A percentile compares a stretch with the other conserved stretches of the same genome.
phyloP scores from a whole-genome alignment of 2,888 invertebrate genomes.

The Diabrotica balteata region DNA sequence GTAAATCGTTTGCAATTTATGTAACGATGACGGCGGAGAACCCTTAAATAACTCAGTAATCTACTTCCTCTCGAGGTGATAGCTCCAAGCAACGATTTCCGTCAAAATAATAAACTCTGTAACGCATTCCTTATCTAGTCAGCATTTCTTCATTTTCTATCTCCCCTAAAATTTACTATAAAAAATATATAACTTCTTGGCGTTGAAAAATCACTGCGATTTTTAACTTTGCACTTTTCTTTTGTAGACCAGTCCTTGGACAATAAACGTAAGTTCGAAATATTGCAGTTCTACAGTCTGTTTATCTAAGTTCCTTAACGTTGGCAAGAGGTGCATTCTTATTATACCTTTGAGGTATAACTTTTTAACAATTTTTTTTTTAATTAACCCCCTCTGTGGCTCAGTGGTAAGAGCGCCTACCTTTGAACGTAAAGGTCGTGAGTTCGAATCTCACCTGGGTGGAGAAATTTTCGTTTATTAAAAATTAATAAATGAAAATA shows the following conservation, averaged over 20 bases:
- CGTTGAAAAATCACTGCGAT: conserved; percentile 19
- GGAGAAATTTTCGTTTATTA: no score
- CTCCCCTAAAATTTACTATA: conserved; percentile 15
- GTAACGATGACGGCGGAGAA: conserved; percentile 1
- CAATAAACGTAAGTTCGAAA: not conserved
- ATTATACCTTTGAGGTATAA: no score
- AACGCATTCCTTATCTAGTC: conserved; percentile 22
- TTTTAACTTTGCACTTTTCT: conserved; percentile 22
- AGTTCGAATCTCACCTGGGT: no score
- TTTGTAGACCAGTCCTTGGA: not conserved
- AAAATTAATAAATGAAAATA: no score
- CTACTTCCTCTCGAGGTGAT: not conserved
- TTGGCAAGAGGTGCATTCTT: no score
- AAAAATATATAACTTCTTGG: conserved; percentile 16
- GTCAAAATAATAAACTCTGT: conserved; percentile 19
- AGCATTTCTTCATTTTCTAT: conserved; percentile 17
- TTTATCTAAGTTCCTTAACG: no score
- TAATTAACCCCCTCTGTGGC: no score
- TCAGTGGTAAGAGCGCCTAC: no score
- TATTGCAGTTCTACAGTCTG: no score
- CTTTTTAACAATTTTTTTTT: no score
- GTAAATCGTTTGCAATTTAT: not conserved
- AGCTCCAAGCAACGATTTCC: conserved; percentile 2
- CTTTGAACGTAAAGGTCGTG: no score
- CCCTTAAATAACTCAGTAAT: conserved; percentile 1